Percentiles rank a stretch among this genome's conserved stretches.
Evolutionary conservation across 2,888 invertebrate species (phyloP).

Genomic region (Sympetrum striolatum): DNA sequence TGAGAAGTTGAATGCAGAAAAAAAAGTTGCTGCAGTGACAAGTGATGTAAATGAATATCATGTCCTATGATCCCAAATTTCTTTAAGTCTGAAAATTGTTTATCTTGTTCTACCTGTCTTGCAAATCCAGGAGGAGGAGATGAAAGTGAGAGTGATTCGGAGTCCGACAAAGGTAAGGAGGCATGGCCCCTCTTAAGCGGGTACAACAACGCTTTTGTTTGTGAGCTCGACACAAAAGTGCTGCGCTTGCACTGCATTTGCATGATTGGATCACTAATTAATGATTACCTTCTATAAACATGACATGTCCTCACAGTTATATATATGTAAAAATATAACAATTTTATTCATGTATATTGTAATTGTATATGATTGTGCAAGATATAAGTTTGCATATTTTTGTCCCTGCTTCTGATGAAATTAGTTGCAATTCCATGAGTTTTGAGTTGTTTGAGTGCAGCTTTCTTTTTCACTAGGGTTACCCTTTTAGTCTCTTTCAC

Average conservation of each 20-base stretch:
- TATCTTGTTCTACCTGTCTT: conserved; percentile 13
- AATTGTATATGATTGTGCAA: neutral
- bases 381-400: no score
- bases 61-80: neutral
- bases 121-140: conserved; percentile 53
- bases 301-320: neutral
- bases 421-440: no score
- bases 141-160: conserved; percentile 64
- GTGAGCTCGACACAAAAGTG: neutral
- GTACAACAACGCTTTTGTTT: neutral
- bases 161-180: conserved; percentile 63
- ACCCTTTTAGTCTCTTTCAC: no score
- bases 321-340: neutral
- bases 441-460: no score
- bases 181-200: neutral
- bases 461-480: no score
- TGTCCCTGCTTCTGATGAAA: no score
- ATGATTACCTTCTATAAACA: neutral
- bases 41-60: conserved; percentile 3
- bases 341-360: neutral
- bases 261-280: neutral
- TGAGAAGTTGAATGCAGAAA: neutral
- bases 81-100: conserved; percentile 19
- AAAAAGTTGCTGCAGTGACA: neutral
- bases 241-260: neutral